Evolutionary conservation across 2,113 vertebrate species (phyloP).

Genomic region (Chloropsis cyanopogon): DNA sequence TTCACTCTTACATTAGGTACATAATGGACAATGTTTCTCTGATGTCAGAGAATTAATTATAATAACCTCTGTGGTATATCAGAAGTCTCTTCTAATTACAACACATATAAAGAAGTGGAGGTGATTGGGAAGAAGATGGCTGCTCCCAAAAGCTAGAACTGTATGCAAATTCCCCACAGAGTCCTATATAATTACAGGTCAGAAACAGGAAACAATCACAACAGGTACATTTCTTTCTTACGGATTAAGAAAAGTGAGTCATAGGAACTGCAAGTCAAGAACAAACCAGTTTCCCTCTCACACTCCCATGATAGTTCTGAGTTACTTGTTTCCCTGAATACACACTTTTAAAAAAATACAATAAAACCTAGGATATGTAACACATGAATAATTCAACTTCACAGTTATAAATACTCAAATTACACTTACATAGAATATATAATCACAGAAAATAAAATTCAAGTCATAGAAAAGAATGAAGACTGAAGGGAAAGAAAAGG

Average conservation of each 20-base stretch:
- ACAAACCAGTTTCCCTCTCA: conserved; percentile 59
- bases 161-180: conserved; percentile 48
- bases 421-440: conserved; percentile 82
- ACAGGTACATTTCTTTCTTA: conserved; percentile 45
- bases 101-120: background rate
- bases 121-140: conserved; percentile 60
- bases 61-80: background rate
- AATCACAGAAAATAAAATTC: conserved; percentile 82
- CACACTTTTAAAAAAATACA: conserved; percentile 63
- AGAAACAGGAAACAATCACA: conserved; percentile 59
- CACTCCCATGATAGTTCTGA: conserved; percentile 59
- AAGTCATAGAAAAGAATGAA: conserved; percentile 88
- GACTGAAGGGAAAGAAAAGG: conserved; percentile 72
- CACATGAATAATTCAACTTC: conserved; percentile 89
- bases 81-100: background rate
- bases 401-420: conserved; percentile 98
- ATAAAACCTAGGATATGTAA: conserved; percentile 81
- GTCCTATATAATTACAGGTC: conserved; percentile 48
- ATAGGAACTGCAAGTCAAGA: conserved; percentile 62
- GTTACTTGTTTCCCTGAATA: conserved; percentile 77
- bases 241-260: conserved; percentile 57
- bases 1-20: background rate
- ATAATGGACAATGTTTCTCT: background rate
- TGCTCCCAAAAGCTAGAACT: conserved; percentile 68
- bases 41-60: conserved; percentile 9